A percentile compares a stretch with the other conserved stretches of the same genome.
These are phyloP conservation scores for Amphiprion ocellaris DNA, from an alignment of 2,113 vertebrate species.

Conservation along the genomic window DNA sequence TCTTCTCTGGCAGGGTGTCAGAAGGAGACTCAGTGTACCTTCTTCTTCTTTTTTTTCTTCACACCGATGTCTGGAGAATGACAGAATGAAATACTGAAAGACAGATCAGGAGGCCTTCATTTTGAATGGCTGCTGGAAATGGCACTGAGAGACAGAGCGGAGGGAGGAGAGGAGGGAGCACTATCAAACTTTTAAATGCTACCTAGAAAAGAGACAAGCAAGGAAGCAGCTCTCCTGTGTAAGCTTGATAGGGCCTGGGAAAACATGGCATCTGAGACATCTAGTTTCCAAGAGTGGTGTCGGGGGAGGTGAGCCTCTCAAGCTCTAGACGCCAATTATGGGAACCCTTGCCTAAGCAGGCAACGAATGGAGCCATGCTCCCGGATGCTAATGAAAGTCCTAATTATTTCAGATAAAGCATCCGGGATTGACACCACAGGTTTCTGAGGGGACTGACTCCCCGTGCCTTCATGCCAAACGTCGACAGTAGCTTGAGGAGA, in stretches of 20 bases:
- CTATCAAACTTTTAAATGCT: conserved; percentile 61
- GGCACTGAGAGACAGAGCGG: conserved; percentile 34
- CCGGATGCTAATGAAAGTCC: conserved; percentile 73
- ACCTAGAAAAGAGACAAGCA: conserved; percentile 37
- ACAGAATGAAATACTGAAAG: conserved; percentile 48
- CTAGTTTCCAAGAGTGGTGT: conserved; percentile 43
- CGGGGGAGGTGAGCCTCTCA: conserved; percentile 53
- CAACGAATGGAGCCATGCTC: conserved; percentile 58
- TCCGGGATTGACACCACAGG: conserved; percentile 58
- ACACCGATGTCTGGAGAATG: conserved; percentile 38
- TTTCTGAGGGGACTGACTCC: conserved; percentile 64
- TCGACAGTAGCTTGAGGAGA: conserved; percentile 57
- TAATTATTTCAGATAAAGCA: conserved; percentile 81
- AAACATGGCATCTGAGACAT: conserved; percentile 67
- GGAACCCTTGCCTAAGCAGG: conserved; percentile 62
- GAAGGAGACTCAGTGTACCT: conserved; percentile 34
- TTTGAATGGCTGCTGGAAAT: conserved; percentile 52
- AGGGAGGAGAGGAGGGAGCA: not conserved
- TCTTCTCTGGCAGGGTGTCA: conserved; percentile 53
- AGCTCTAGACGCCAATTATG: conserved; percentile 69
- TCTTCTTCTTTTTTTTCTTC: conserved; percentile 25
- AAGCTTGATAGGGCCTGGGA: conserved; percentile 55
- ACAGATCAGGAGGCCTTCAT: conserved; percentile 41
- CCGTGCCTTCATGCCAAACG: conserved; percentile 43
- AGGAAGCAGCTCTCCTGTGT: conserved; percentile 48